Base-by-base conservation (phyloP, 2,797 vertebrate species). In the Chelidonichthys spinosus region DNA sequence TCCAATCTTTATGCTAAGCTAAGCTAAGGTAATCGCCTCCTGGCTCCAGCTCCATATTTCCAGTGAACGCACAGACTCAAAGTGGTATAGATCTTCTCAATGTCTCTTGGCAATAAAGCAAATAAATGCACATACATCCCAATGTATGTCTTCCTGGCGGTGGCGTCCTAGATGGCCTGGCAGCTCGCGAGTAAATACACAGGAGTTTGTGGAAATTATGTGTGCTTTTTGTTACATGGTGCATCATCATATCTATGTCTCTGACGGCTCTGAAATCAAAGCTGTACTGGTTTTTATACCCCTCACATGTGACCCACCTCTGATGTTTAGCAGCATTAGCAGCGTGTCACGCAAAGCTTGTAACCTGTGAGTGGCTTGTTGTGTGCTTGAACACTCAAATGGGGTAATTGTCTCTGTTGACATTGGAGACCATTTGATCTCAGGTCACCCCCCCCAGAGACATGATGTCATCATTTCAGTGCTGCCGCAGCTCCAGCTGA, bases 141-240 rank as follows among this genome's bases (percentile, higher is more conserved):
- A 25, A 25, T 25, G 17, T 4, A 53, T 47, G 7, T 33, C 55
- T 8, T 13, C 13, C 7, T 39, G 56, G 60, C 47, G 10, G 0
- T 46, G 72, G 39, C 40, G 39, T 53, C 49, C 15, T 25, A 25
- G 25, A 25, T 25, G 25, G 25, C 25, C 25, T n/a, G 25, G 11
- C 35, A 14, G 35, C 18, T 75, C 40, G 9, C 2, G 35, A 69
- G 61, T 46, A n/a, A n/a, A n/a, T n/a, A n/a, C 52, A 62, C 35
- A 39, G 6, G 2, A 3, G 1, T 9, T 6, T 0, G 10, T 7
- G 0, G 15, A 3, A 55, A 40, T 40, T 2, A 44, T 35, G 13
- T 50, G 18, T 40, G 4, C 13, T 6, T 9, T 50, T 32, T 40
- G 36, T n/a, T 32, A 0, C 43, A 2, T 35, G 4, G 3, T 10